Evolutionary conservation across 2,888 invertebrate species (phyloP).

Genomic region (Mesoligia furuncula): DNA sequence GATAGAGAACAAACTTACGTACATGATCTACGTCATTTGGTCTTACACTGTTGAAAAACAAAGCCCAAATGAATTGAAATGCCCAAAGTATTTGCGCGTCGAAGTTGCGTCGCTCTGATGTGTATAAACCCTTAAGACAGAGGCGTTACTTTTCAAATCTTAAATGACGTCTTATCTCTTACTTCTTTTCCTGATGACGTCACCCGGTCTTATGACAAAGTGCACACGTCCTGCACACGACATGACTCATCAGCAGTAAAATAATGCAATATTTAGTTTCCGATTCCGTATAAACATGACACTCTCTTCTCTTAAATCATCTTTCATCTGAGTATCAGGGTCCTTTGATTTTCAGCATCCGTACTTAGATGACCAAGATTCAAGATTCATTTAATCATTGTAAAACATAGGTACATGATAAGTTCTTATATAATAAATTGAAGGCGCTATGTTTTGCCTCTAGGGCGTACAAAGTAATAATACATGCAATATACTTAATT

Average conservation of each 20-base stretch:
- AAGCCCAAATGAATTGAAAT: background rate
- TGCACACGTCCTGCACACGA: conserved; percentile 28
- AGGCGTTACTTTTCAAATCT: background rate
- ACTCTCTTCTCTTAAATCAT: conserved; percentile 23
- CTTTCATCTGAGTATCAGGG: conserved; percentile 19
- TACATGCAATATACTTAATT: too few species aligned
- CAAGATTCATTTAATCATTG: too few species aligned
- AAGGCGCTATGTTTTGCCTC: too few species aligned
- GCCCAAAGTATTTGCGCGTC: background rate
- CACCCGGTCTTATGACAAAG: conserved; percentile 17
- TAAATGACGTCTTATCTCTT: background rate
- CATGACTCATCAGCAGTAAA: conserved; percentile 26
- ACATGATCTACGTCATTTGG: background rate
- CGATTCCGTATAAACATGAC: conserved; percentile 38
- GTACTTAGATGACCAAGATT: conserved; percentile 5
- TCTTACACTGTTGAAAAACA: background rate
- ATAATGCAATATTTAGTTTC: conserved; percentile 18
- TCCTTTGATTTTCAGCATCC: conserved; percentile 34
- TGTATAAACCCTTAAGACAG: background rate
- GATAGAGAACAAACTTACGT: background rate
- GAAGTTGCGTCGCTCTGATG: background rate
- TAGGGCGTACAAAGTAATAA: too few species aligned
- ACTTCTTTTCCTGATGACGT: conserved; percentile 30
- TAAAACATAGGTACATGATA: too few species aligned
- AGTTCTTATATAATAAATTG: too few species aligned